Evolutionary conservation across 2,888 invertebrate species (phyloP), one percentile per base, ranked within the genome.

Genomic region (Agapostemon virescens): DNA sequence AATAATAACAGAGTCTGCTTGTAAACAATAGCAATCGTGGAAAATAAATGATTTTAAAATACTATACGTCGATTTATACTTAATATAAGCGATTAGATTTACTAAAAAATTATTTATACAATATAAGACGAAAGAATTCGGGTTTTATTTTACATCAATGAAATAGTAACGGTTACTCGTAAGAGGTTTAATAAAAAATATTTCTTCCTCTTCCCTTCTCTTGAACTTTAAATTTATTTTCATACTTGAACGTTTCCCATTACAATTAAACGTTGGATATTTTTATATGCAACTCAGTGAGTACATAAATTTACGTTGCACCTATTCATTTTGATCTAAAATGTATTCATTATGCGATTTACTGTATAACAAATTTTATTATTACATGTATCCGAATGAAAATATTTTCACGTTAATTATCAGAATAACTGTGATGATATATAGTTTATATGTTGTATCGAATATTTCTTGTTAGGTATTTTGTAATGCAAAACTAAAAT

Each of bases 201-300:
- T 75, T 52, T 64, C 64, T 52, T 6, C 75, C 36, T 70, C 11
- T 38, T n/a, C n/a, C n/a, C n/a, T n/a, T n/a, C n/a, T 76, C 66
- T 79, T 75, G 66, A 75, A 70, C 75, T 75, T 75, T 45, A 66
- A 55, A 23, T 1, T 30, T 58, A 70, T 67, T 42, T 67, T 78
- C 55, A 76, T 70, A 79, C 61, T 36, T 69, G 38, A 69, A 67
- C 15, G 67, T 76, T 64, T 49, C 33, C 49, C 15, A 76, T 7
- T 52, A 61, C n/a, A 11, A 77, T 7, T 61, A 26, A 74, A 64
- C 77, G 36, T 55, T 64, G 11, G 55, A 9, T 20, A 38, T 78
- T 74, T n/a, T n/a, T n/a, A 78, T 52, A 5, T 26, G 36, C 74
- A 74, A 42, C 52, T 52, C 64, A 78, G 9, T 78, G 69, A 26